Conservation (phyloP, 2,113 vertebrate species). For the Platanista minor region DNA sequence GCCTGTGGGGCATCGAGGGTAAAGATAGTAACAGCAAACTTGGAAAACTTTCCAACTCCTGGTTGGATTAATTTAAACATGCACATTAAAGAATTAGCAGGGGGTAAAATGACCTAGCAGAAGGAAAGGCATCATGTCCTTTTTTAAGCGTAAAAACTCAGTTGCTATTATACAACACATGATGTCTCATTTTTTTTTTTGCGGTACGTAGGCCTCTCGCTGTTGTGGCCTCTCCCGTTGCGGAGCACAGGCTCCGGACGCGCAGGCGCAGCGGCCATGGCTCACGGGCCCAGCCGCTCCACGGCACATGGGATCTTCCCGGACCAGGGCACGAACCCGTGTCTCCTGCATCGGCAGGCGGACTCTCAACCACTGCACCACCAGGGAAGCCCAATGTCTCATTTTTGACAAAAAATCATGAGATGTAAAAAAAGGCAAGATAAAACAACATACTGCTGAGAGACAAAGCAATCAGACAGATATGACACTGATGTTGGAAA, state of each 20-base stretch:
- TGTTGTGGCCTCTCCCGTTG: too few relatives aligned
- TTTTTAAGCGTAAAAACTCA: background rate
- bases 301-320: too few relatives aligned
- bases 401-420: background rate
- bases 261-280: too few relatives aligned
- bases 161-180: background rate
- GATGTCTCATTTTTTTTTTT: background rate
- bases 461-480: background rate
- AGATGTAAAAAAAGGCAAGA: background rate
- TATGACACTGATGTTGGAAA: background rate
- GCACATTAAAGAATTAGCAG: background rate
- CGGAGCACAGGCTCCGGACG: too few relatives aligned
- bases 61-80: background rate
- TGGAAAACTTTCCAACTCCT: background rate
- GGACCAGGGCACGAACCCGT: too few relatives aligned
- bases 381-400: too few relatives aligned
- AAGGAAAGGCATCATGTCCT: background rate
- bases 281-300: too few relatives aligned
- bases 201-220: too few relatives aligned
- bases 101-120: background rate
- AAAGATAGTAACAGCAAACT: background rate
- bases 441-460: background rate
- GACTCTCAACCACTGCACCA: too few relatives aligned
- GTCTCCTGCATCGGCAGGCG: too few relatives aligned
- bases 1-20: background rate